Evolutionary conservation across 2,888 invertebrate genomes (phyloP).

Genomic region (Oxyteleia sp.): DNA sequence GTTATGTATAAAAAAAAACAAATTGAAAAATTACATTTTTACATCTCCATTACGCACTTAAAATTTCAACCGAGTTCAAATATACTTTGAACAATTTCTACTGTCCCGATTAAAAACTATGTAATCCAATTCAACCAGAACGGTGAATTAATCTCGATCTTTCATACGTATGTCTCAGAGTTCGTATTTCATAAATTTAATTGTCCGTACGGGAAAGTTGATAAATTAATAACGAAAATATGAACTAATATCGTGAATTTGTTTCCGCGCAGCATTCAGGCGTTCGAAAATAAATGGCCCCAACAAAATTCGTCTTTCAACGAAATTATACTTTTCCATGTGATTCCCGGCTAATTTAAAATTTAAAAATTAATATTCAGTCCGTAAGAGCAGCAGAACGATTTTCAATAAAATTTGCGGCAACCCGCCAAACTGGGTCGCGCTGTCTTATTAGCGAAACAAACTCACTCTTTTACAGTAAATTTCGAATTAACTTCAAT

Average conservation of each 20-base stretch:
- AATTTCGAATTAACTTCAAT: conserved; percentile 28
- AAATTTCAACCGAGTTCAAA: too few species aligned
- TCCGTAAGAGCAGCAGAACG: conserved; percentile 1
- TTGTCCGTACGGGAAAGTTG: too few species aligned
- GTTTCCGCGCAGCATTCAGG: background rate
- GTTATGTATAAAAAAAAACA: too few species aligned
- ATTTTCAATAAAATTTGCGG: conserved; percentile 28
- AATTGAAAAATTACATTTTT: too few species aligned
- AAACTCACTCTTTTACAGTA: conserved; percentile 9
- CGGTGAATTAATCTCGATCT: too few species aligned
- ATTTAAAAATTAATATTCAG: conserved; percentile 25
- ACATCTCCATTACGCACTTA: too few species aligned
- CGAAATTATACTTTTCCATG: conserved; percentile 4
- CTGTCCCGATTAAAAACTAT: too few species aligned
- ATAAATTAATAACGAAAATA: conserved; percentile 7
- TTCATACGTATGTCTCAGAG: too few species aligned
- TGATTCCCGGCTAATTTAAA: conserved; percentile 5
- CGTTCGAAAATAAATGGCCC: background rate
- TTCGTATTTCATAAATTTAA: too few species aligned
- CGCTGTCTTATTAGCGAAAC: conserved; percentile 19
- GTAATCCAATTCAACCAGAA: too few species aligned
- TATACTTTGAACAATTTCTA: too few species aligned
- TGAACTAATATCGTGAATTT: background rate
- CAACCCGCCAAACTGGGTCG: conserved; percentile 23
- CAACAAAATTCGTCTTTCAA: background rate